Evolutionary conservation across 2,888 invertebrate species (phyloP).

Genomic region (Heteromurus nitidus): DNA sequence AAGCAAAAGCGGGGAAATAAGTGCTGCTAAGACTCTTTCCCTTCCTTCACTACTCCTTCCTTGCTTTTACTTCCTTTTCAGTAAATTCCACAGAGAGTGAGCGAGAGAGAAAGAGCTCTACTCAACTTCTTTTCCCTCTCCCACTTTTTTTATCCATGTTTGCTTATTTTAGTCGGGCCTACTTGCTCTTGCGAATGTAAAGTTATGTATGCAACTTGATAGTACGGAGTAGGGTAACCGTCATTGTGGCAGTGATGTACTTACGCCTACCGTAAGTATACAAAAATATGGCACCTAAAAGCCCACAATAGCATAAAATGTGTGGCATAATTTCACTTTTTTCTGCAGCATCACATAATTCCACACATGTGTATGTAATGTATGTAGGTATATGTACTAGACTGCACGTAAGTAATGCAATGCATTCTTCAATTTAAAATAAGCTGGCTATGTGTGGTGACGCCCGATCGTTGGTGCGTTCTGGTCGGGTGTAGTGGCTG

Average conservation of each 20-base stretch:
- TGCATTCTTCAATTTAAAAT: too few relatives aligned
- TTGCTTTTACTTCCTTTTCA: neutral
- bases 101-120: neutral
- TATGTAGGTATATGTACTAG: too few relatives aligned
- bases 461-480: too few relatives aligned
- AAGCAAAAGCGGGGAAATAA: neutral
- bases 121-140: conserved; percentile 14
- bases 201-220: conserved; percentile 30
- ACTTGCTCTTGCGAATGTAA: conserved; percentile 14
- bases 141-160: conserved; percentile 11
- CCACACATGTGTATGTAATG: neutral
- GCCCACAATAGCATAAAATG: conserved; percentile 10
- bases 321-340: conserved; percentile 40
- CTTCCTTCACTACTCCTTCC: neutral
- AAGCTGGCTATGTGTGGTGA: conserved; percentile 4
- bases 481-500: conserved; percentile 15
- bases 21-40: neutral
- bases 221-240: neutral
- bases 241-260: neutral
- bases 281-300: neutral
- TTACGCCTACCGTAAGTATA: neutral
- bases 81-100: conserved; percentile 31
- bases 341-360: neutral
- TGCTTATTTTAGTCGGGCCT: conserved; percentile 31
- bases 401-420: too few relatives aligned